Percentiles rank a stretch among this genome's conserved stretches.
These are phyloP conservation scores for Chouioia cunea DNA, from an alignment of 2,888 invertebrate species.

Conservation along the genomic window DNA sequence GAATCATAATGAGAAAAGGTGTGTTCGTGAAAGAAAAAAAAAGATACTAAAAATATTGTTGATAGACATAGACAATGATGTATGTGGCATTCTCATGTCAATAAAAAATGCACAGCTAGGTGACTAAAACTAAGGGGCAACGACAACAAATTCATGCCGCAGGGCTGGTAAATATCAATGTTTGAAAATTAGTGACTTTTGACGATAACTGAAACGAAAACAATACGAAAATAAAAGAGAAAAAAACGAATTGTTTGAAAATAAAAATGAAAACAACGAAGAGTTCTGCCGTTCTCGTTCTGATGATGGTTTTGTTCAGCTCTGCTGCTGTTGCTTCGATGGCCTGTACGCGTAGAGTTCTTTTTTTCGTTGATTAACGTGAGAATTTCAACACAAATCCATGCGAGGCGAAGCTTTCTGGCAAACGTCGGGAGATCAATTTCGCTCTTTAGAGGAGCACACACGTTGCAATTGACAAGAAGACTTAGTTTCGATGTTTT, in stretches of 20 bases:
- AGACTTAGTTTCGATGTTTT: slow-evolving; percentile 7
- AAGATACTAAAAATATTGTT: slow-evolving; percentile 35
- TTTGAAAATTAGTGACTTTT: slow-evolving; percentile 46
- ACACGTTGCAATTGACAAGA: slow-evolving; percentile 30
- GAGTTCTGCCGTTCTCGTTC: neutral
- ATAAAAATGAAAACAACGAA: slow-evolving; percentile 6
- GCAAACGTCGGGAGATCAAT: slow-evolving; percentile 62
- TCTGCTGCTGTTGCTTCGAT: slow-evolving; percentile 29
- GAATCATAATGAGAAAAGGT: slow-evolving; percentile 9
- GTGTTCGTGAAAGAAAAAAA: slow-evolving; percentile 7
- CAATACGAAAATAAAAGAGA: slow-evolving; percentile 19
- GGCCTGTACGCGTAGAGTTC: neutral
- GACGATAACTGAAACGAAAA: slow-evolving; percentile 30
- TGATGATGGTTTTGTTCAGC: neutral
- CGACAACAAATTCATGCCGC: slow-evolving; percentile 68
- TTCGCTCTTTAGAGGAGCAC: slow-evolving; percentile 33
- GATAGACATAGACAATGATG: slow-evolving; percentile 40
- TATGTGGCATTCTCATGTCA: slow-evolving; percentile 66
- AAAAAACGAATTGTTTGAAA: slow-evolving; percentile 12
- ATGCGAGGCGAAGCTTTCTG: slow-evolving; percentile 68
- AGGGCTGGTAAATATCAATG: slow-evolving; percentile 56
- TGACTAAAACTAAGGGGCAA: slow-evolving; percentile 63
- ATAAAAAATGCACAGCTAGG: slow-evolving; percentile 66
- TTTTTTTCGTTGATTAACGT: neutral
- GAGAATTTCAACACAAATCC: slow-evolving; percentile 61